Evolutionary conservation across 2,888 invertebrate species (phyloP), one percentile per base, ranked within the genome.

Genomic region (Tholera decimalis): DNA sequence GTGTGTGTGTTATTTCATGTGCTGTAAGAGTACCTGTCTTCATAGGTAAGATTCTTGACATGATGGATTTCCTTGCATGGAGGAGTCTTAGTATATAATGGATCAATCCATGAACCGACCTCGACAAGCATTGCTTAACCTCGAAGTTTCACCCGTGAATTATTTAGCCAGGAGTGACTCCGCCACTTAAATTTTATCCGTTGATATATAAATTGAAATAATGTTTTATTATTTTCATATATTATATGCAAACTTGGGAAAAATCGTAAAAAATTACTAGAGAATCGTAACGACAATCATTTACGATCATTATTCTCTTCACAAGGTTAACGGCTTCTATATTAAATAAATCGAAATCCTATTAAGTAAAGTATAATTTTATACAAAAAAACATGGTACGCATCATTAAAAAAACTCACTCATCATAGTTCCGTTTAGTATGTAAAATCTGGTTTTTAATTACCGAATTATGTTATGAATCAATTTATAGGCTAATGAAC

Each of bases 401-500:
- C 30, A n/a, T 30, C 18, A 15, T 18, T 15, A 41, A 33, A 44
- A 44, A 67, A 33, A 57, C 4, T 9, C 5, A 22, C 62, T 20
- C n/a, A 62, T 61, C 60, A 1, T 28, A 2, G 41, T 68, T 65
- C 28, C 54, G 28, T 41, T 58, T n/a, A 20, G n/a, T n/a, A n/a
- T n/a, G n/a, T 1, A n/a, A 39, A 43, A 22, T 20, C 7, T 59
- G 39, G 9, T 20, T 35, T 41, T 54, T 24, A 18, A 18, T 1
- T 53, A 54, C 41, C 37, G 20, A n/a, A 60, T 18, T 1, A 61
- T 9, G 15, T 20, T n/a, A 9, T 4, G 13, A 43, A 39, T 37
- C 20, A 20, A 24, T 70, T 53, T 51, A 30, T 13, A 51, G 30
- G 35, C 1, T 49, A 73, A 49, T 57, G 53, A 73, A 57, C 73